phyloP scores from a whole-genome alignment of 2,888 invertebrate species.

The Candidula unifasciata region DNA sequence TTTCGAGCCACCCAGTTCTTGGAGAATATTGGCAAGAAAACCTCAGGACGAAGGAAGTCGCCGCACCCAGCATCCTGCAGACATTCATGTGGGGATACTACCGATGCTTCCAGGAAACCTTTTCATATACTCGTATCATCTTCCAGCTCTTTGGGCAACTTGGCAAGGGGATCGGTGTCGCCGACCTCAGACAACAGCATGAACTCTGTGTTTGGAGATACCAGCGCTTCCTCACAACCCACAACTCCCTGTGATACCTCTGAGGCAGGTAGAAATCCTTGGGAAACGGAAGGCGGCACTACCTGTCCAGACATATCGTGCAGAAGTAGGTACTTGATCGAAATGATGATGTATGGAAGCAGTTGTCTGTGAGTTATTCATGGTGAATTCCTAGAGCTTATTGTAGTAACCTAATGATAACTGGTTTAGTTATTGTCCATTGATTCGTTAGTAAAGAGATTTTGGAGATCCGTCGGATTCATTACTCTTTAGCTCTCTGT shows the following conservation, averaged over 20 bases:
- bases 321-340: constrained; percentile 46
- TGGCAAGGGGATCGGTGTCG: background rate
- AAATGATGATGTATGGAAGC: background rate
- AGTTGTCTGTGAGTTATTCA: no score
- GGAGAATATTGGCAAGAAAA: constrained; percentile 69
- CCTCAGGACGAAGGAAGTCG: constrained; percentile 48
- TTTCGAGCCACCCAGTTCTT: constrained; percentile 69
- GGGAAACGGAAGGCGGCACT: background rate
- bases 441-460: no score
- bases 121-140: constrained; percentile 52
- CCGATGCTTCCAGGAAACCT: constrained; percentile 37
- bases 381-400: no score
- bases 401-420: no score
- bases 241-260: background rate
- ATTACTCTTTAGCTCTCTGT: no score
- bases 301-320: background rate
- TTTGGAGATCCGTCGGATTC: no score
- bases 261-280: background rate
- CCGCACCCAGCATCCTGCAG: background rate
- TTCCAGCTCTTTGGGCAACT: constrained; percentile 39
- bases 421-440: no score
- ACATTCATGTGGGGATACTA: constrained; percentile 18
- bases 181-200: constrained; percentile 50
- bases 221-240: background rate
- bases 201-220: constrained; percentile 27